phyloP scores from a whole-genome alignment of 2,797 vertebrate species.

The Notolabrus celidotus region DNA sequence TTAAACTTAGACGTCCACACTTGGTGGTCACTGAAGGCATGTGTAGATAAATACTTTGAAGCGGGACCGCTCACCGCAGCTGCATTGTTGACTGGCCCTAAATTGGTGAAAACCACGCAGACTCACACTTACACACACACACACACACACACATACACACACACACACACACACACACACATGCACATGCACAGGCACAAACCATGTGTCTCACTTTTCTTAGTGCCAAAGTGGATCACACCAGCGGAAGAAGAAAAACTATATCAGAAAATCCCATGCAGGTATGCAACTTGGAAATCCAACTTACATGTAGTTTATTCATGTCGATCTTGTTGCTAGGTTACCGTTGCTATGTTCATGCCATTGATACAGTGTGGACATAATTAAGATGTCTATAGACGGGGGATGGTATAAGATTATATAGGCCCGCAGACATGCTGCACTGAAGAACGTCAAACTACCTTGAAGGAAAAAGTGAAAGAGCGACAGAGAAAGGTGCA shows the following conservation, averaged over 20 bases:
- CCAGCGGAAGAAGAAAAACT: conserved; percentile 26
- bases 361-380: conserved; percentile 79
- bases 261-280: conserved; percentile 64
- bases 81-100: conserved; percentile 81
- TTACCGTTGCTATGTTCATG: conserved; percentile 83
- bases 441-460: conserved; percentile 11
- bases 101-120: conserved; percentile 70
- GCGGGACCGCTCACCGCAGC: conserved; percentile 74
- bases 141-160: conserved; percentile 24
- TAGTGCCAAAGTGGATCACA: conserved; percentile 31
- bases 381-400: conserved; percentile 82
- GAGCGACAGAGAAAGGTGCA: conserved; percentile 21
- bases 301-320: conserved; percentile 83
- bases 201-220: conserved; percentile 30
- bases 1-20: conserved; percentile 78
- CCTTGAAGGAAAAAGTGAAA: conserved; percentile 25
- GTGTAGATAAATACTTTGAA: conserved; percentile 85
- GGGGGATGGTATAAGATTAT: conserved; percentile 59
- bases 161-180: conserved; percentile 21
- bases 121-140: conserved; percentile 25
- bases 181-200: not conserved
- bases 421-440: conserved; percentile 42
- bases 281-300: conserved; percentile 79
- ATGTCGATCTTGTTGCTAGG: conserved; percentile 87
- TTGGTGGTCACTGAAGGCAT: conserved; percentile 83